These are phyloP conservation scores for Polyommatus iphigenia DNA, from an alignment of 2,888 invertebrate genomes.

Conservation along the genomic window DNA sequence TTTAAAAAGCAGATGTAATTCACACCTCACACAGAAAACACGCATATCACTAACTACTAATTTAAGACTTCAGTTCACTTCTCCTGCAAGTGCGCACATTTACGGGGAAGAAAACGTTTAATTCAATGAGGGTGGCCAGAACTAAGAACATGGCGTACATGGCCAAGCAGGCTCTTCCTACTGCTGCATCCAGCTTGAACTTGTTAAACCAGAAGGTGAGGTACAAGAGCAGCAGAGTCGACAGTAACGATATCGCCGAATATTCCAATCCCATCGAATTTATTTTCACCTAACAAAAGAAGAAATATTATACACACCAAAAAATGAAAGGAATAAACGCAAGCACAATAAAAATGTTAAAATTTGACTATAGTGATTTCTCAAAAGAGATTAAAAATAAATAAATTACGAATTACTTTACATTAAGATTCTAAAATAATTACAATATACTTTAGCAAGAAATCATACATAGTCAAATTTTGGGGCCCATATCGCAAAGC, in stretches of 20 bases:
- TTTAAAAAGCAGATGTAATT: constrained; percentile 33
- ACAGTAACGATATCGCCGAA: constrained; percentile 92
- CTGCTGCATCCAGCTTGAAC: constrained; percentile 91
- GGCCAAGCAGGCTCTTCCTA: constrained; percentile 90
- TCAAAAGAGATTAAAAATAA: neutral
- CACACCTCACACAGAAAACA: constrained; percentile 35
- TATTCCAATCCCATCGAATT: constrained; percentile 95
- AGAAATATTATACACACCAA: constrained; percentile 42
- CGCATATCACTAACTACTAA: constrained; percentile 34
- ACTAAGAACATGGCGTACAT: constrained; percentile 94
- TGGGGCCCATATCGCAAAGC: constrained; percentile 42
- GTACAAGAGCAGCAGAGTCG: constrained; percentile 91
- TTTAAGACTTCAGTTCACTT: constrained; percentile 65
- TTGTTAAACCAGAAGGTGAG: constrained; percentile 91
- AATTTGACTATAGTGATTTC: constrained; percentile 17
- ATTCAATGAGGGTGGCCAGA: constrained; percentile 93
- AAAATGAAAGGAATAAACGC: constrained; percentile 36
- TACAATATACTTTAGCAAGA: neutral
- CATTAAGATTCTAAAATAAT: neutral
- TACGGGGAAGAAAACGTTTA: constrained; percentile 95
- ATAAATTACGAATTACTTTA: neutral
- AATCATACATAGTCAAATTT: constrained; percentile 36
- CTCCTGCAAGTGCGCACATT: constrained; percentile 92
- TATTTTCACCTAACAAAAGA: constrained; percentile 85
- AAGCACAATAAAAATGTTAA: constrained; percentile 15